Conservation (phyloP, 2,888 invertebrate species). For the Noctua janthina region DNA sequence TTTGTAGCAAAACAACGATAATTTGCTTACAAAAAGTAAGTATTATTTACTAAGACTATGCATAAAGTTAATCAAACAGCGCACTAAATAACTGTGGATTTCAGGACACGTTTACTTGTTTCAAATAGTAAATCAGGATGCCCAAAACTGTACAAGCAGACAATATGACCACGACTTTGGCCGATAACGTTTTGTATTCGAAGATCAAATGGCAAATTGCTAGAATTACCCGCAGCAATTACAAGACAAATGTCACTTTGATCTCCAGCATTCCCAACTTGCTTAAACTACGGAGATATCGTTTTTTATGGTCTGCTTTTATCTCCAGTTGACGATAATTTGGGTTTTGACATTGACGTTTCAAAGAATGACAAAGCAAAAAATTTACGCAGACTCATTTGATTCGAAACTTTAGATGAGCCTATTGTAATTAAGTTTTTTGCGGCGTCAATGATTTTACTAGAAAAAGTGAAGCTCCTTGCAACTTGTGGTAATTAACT, state of each 20-base stretch:
- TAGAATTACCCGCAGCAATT: conserved; percentile 14
- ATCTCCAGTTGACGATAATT: conserved; percentile 30
- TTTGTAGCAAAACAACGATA: conserved; percentile 23
- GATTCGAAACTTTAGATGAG: conserved; percentile 37
- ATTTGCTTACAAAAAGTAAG: conserved; percentile 16
- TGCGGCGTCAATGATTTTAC: conserved; percentile 13
- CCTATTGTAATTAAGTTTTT: conserved; percentile 39
- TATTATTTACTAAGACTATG: conserved; percentile 7
- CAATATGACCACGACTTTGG: conserved; percentile 3
- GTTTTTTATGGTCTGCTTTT: conserved; percentile 13
- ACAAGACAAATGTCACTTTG: background rate
- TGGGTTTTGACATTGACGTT: conserved; percentile 48
- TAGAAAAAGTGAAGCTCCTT: conserved; percentile 29
- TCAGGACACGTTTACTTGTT: background rate
- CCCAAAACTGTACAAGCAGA: background rate
- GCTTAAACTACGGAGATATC: background rate
- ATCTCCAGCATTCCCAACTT: background rate
- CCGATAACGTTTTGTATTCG: conserved; percentile 10
- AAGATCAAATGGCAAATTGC: conserved; percentile 28
- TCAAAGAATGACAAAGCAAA: conserved; percentile 51
- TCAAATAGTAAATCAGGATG: background rate
- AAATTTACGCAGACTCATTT: conserved; percentile 38
- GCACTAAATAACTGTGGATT: background rate
- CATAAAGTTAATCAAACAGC: background rate
- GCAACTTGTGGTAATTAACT: conserved; percentile 40